These are phyloP conservation scores for Stenchaetothrips biformis DNA, from an alignment of 2,888 invertebrate species.

Conservation along the genomic window DNA sequence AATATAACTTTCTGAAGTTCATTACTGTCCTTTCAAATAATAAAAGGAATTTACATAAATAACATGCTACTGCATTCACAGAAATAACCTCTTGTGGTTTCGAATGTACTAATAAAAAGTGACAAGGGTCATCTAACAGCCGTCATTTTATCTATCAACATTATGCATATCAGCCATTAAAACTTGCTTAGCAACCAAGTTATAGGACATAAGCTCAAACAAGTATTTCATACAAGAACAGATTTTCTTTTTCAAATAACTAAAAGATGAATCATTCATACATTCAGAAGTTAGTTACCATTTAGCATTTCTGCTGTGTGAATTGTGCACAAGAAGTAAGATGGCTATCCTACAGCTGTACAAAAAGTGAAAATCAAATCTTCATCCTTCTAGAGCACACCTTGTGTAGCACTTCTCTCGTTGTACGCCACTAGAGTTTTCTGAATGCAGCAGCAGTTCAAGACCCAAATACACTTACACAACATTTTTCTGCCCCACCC, in stretches of 20 bases:
- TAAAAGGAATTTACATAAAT: not conserved
- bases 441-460: conserved; percentile 6
- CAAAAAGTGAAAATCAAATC: too few species aligned
- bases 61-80: conserved; percentile 5
- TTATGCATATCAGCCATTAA: not conserved
- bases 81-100: conserved; percentile 5
- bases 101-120: conserved; percentile 19
- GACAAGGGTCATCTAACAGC: conserved; percentile 14
- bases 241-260: not conserved
- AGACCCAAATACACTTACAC: not conserved
- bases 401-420: conserved; percentile 22
- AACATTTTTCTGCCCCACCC: not conserved
- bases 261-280: not conserved
- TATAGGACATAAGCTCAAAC: not conserved
- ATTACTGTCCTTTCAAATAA: too few species aligned
- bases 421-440: conserved; percentile 17
- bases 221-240: not conserved
- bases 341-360: too few species aligned
- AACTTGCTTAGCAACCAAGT: conserved; percentile 4
- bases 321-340: too few species aligned
- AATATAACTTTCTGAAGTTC: too few species aligned
- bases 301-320: too few species aligned
- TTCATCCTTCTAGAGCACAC: not conserved
- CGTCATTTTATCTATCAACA: not conserved
- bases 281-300: not conserved